Evolutionary conservation across 2,797 vertebrate species (phyloP), one percentile per base, ranked within the genome.

Genomic region (Rachycentron canadum): DNA sequence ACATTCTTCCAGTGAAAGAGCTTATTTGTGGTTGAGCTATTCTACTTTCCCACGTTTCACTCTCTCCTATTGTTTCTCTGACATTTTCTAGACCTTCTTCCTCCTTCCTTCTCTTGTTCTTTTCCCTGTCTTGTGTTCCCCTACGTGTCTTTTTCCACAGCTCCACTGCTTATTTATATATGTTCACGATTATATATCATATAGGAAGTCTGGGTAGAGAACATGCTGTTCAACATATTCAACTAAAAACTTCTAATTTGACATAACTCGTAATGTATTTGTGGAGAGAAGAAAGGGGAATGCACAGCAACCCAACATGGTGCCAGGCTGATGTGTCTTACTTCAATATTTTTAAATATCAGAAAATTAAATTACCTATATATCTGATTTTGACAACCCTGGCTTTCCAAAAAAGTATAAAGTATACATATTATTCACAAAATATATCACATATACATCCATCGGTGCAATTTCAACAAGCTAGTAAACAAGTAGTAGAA

Each of bases 1-100:
- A 85, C 89, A 93, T 94, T 93, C 91, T 87, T 91, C 81, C 74
- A 79, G 86, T 79, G 79, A 89, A 93, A 83, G 74, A 82, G 80
- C 84, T 82, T 83, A 82, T 92, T 93, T 94, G 91, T 57, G 92
- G 91, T 92, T 41, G 68, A 58, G 38, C 83, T 83, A 64, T 86
- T 88, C 79, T 75, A 75, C 55, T 86, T 87, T 87, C 70, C 85
- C 79, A 80, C 73, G 78, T 76, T 90, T 76, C 87, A 53, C 67
- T 74, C 81, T 76, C 83, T 86, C 76, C 79, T 78, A 68, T 78
- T 88, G 82, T 83, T 58, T 69, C 74, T 63, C 60, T 76, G 62
- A 76, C 68, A 69, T 80, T 84, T 87, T 87, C 53, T 71, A 73
- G 32, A 67, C 62, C 38, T 77, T 73, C 64, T 71, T 65, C 38